These are phyloP conservation scores for Hypotaenidia philippensis DNA, from an alignment of 2,797 vertebrate species.

Conservation along the genomic window DNA sequence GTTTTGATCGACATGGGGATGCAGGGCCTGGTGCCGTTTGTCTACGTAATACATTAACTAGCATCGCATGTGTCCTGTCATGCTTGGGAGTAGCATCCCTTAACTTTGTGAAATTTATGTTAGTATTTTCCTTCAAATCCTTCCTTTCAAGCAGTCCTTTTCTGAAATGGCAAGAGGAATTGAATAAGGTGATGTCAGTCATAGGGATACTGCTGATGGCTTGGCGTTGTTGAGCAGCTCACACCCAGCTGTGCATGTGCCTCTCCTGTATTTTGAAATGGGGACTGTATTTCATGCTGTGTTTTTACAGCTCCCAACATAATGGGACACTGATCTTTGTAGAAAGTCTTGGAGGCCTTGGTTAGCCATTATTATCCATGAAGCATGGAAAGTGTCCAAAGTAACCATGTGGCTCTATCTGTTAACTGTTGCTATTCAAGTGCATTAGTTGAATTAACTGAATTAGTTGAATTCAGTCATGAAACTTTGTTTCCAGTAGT, in stretches of 20 bases:
- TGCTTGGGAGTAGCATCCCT: neutral
- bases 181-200: no score
- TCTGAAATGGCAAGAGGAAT: neutral
- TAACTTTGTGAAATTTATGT: neutral
- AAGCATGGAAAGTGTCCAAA: neutral
- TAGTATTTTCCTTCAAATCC: neutral
- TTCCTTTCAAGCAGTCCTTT: neutral
- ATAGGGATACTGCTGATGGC: neutral
- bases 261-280: neutral
- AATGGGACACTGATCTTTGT: neutral
- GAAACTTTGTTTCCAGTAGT: neutral
- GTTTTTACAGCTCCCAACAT: neutral
- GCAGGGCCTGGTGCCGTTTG: neutral
- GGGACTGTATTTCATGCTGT: neutral
- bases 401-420: neutral
- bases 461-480: neutral
- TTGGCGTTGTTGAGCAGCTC: neutral
- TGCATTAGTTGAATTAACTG: neutral
- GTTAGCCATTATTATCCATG: neutral
- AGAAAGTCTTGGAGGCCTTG: neutral
- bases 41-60: neutral
- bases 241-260: neutral
- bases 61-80: neutral
- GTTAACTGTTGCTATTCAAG: neutral
- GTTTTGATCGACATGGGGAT: neutral